phyloP scores from a whole-genome alignment of 2,113 vertebrate genomes.

The Anhinga rufa region DNA sequence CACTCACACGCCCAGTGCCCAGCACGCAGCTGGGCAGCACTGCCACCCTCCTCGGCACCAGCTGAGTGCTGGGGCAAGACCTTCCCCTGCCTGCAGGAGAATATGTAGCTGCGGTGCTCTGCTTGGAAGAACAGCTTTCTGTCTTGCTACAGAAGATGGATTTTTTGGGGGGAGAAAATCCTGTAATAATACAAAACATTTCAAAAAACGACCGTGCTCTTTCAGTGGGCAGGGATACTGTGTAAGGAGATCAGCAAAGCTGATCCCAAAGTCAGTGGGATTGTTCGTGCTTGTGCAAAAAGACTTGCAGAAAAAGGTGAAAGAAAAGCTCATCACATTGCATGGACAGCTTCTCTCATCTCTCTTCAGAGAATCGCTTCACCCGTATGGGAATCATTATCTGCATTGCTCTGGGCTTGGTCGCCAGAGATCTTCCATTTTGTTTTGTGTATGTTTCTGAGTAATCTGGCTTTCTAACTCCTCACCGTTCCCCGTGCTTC shows the following conservation, averaged over 20 bases:
- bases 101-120: neutral
- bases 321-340: neutral
- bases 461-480: neutral
- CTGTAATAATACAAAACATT: neutral
- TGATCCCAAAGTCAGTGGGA: neutral
- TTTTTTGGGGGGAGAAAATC: neutral
- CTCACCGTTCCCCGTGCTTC: rapidly evolving
- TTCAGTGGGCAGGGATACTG: neutral
- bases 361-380: neutral
- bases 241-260: neutral
- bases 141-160: neutral
- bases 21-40: neutral
- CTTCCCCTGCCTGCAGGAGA: neutral
- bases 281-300: neutral
- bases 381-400: neutral
- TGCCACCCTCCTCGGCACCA: neutral
- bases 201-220: neutral
- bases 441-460: neutral
- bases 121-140: neutral
- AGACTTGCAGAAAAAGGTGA: neutral
- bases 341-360: neutral
- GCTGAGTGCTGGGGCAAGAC: neutral
- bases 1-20: rapidly evolving
- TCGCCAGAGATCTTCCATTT: neutral
- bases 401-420: neutral